Conservation (phyloP, 2,888 invertebrate genomes). For the Rhagophthalmus giganteus region DNA sequence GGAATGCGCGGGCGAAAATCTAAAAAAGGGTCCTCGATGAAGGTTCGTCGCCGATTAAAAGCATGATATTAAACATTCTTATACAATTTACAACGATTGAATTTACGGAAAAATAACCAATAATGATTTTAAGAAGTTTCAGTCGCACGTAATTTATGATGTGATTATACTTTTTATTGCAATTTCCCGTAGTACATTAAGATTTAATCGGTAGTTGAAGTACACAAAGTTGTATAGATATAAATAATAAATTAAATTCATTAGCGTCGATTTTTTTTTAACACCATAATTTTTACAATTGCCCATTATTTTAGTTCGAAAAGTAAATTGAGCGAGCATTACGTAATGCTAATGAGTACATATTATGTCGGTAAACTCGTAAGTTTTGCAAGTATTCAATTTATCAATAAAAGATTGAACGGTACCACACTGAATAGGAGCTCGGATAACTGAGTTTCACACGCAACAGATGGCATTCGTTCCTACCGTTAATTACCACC, state of each 20-base stretch:
- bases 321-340: background rate
- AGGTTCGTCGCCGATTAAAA: too few relatives aligned
- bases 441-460: background rate
- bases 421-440: conserved; percentile 8
- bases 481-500: conserved; percentile 1
- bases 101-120: too few relatives aligned
- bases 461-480: conserved; percentile 10
- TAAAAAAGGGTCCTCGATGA: too few relatives aligned
- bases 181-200: too few relatives aligned
- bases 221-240: background rate
- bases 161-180: background rate
- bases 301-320: background rate
- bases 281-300: background rate
- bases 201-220: too few relatives aligned
- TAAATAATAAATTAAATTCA: background rate
- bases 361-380: background rate
- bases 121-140: too few relatives aligned
- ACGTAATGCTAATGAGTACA: background rate
- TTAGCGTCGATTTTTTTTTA: background rate
- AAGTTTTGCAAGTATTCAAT: conserved; percentile 1
- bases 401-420: conserved; percentile 6
- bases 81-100: too few relatives aligned
- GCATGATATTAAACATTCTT: too few relatives aligned
- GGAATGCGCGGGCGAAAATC: too few relatives aligned
- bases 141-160: too few relatives aligned